These are phyloP conservation scores for Drosophila equinoxialis DNA, from an alignment of 1,140 invertebrate species.

Conservation along the genomic window DNA sequence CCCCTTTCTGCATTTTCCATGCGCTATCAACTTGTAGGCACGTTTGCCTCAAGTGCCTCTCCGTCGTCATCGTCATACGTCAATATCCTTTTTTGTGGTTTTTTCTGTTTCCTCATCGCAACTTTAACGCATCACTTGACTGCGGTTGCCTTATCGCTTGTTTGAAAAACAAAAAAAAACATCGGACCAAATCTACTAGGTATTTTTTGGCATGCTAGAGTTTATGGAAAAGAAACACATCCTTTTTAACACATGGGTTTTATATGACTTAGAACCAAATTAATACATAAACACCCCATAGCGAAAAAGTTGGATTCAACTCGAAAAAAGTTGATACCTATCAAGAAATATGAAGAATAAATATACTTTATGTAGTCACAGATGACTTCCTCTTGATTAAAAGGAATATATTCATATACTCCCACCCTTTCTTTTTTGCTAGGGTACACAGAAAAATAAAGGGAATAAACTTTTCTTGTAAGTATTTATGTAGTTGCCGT, in stretches of 20 bases:
- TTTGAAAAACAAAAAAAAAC: background rate
- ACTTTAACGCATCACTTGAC: slow-evolving; percentile 66
- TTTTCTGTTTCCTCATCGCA: slow-evolving; percentile 43
- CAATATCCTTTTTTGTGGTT: slow-evolving; percentile 72
- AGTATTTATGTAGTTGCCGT: slow-evolving; percentile 17
- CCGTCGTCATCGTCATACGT: slow-evolving; percentile 63
- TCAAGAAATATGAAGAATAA: too few species aligned
- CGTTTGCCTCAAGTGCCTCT: slow-evolving; percentile 44
- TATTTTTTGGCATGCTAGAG: background rate
- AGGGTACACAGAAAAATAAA: slow-evolving; percentile 16
- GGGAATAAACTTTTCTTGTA: slow-evolving; percentile 28
- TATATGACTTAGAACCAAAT: too few species aligned
- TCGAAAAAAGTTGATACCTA: too few species aligned
- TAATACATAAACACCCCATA: too few species aligned
- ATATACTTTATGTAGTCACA: too few species aligned
- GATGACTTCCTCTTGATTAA: background rate
- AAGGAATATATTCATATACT: background rate
- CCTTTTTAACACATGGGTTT: too few species aligned
- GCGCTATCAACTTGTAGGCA: slow-evolving; percentile 43
- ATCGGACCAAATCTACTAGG: background rate
- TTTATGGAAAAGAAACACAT: too few species aligned
- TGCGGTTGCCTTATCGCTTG: slow-evolving; percentile 7
- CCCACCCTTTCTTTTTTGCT: slow-evolving; percentile 33
- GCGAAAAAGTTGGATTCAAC: too few species aligned
- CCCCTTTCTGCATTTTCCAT: background rate